Base-by-base conservation (phyloP, 2,888 invertebrate species). In the Desoria tigrina region DNA sequence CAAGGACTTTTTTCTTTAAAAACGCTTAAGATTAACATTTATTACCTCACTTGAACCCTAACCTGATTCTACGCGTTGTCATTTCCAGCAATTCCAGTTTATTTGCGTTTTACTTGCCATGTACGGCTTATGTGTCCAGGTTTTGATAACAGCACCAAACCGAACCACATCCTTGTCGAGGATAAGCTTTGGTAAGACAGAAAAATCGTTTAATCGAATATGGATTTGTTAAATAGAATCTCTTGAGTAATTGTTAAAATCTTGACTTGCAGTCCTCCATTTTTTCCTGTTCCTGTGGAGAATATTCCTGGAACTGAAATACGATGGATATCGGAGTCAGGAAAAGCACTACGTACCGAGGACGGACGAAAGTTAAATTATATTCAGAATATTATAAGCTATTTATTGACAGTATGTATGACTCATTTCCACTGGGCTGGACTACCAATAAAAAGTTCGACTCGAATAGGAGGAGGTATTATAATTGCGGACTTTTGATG, bases 311-410 rank as follows among this genome's bases (percentile, higher is more conserved):
- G 65, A 74, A 45, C 14, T 71, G 27, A 42, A 32, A 16, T 65
- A 63, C 42, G 63, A 74, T 49, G 66, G 72, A 54, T 63, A 55
- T 32, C 58, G 69, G 54, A 24, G 57, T 49, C 68, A 68, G 50
- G 45, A 49, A 7, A 68, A 63, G 39, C 37, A 56, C 21, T 69
- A 59, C 53, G 18, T 65, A 42, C 24, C 53, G 14, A 55, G 24
- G 4, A 7, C 32, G 6, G 32, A 32, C 11, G 4, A 32, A 32
- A n/a, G 6, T 32, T 32, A 7, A 32, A 32, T 32, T 32, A 32
- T 4, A 32, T 11, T 32, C 11, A 32, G 32, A 32, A 32, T 32
- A n/a, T n/a, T n/a, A n/a, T n/a, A n/a, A n/a, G n/a, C n/a, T n/a
- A n/a, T n/a, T n/a, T n/a, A n/a, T n/a, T n/a, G n/a, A n/a, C n/a